Evolutionary conservation across 2,113 vertebrate genomes (phyloP).

Genomic region (Triplophysa siluroides): DNA sequence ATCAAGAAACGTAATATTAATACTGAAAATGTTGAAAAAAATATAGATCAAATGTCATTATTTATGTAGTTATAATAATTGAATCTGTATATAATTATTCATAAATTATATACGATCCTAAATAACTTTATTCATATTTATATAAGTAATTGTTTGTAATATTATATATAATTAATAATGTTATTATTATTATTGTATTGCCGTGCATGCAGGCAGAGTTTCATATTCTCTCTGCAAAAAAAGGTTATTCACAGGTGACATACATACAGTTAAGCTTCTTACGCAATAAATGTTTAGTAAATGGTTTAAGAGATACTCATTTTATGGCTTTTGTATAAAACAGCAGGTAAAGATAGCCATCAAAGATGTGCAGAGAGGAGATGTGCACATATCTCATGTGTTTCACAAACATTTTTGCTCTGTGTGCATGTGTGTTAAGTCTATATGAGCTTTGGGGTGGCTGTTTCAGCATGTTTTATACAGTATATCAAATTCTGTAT

Average conservation of each 20-base stretch:
- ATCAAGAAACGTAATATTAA: too few species aligned
- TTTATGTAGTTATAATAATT: too few species aligned
- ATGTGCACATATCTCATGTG: neutral
- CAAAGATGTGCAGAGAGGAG: neutral
- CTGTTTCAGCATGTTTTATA: neutral
- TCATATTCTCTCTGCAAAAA: neutral
- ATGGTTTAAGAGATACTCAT: neutral
- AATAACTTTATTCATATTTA: too few species aligned
- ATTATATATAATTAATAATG: neutral
- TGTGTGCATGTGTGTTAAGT: neutral
- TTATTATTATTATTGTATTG: neutral
- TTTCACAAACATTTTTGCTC: neutral
- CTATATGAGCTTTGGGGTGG: neutral
- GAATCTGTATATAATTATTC: too few species aligned
- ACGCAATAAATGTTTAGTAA: neutral
- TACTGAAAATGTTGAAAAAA: too few species aligned
- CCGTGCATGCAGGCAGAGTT: neutral
- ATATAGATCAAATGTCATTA: too few species aligned
- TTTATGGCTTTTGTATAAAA: slow-evolving; percentile 7
- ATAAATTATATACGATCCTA: too few species aligned
- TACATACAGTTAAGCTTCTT: neutral
- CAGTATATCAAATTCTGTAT: neutral
- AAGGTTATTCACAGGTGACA: neutral
- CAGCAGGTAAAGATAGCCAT: slow-evolving; percentile 13
- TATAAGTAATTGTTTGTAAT: too few species aligned